Conservation (phyloP, 2,888 invertebrate species). For the Elysia crispata region DNA sequence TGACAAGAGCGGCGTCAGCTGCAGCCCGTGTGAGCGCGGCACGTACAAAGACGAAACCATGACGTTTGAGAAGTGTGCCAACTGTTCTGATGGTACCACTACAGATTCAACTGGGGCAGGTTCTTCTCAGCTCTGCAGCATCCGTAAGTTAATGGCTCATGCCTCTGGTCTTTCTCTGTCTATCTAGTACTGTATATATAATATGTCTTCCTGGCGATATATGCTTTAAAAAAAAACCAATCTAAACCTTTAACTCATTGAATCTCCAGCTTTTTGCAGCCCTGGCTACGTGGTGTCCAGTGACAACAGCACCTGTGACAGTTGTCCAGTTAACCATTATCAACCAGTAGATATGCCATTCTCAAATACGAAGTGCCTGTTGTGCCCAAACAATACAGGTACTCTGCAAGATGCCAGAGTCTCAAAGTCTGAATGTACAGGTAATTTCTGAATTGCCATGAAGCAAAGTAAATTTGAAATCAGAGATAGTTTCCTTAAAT, state of each 20-base stretch:
- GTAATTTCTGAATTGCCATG: conserved; percentile 31
- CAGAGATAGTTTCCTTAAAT: too few relatives aligned
- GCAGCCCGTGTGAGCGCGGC: conserved; percentile 36
- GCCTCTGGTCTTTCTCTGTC: too few relatives aligned
- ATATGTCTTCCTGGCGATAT: too few relatives aligned
- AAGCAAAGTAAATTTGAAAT: too few relatives aligned
- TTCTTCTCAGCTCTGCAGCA: conserved; percentile 17
- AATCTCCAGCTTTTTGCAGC: conserved; percentile 27
- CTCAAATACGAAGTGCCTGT: conserved; percentile 50
- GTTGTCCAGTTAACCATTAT: conserved; percentile 50
- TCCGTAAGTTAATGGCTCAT: conserved; percentile 5
- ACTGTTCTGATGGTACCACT: conserved; percentile 27
- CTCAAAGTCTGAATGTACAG: conserved; percentile 31
- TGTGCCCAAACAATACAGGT: conserved; percentile 48
- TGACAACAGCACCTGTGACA: conserved; percentile 29
- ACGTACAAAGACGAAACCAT: conserved; percentile 37
- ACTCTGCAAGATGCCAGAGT: conserved; percentile 32
- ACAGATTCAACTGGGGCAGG: conserved; percentile 34
- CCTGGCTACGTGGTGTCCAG: conserved; percentile 32
- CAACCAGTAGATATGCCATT: conserved; percentile 53
- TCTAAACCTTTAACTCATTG: too few relatives aligned
- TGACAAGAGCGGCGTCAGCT: conserved; percentile 1
- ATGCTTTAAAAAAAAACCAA: too few relatives aligned
- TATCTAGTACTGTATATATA: too few relatives aligned
- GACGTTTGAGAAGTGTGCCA: conserved; percentile 28